Conservation (phyloP, 2,113 vertebrate species). For the Halichoeres trimaculatus region DNA sequence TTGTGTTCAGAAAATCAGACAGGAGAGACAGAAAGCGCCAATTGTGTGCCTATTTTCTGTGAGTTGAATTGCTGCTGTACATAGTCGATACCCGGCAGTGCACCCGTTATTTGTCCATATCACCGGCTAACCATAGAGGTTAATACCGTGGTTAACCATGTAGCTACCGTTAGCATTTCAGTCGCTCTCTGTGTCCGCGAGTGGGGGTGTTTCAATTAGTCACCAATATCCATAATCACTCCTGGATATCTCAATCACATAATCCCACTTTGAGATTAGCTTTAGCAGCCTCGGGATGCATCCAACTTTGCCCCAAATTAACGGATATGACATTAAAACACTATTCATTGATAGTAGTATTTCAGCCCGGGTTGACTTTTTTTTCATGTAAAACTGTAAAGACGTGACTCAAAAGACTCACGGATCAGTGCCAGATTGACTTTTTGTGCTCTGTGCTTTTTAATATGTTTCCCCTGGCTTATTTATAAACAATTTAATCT, state of each 20-base stretch:
- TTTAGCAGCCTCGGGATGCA: neutral
- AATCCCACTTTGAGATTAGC: neutral
- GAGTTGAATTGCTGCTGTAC: neutral
- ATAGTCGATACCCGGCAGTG: neutral
- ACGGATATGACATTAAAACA: conserved; percentile 11
- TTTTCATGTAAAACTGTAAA: neutral
- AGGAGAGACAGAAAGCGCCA: neutral
- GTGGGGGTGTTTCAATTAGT: conserved; percentile 52
- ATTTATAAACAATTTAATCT: no score
- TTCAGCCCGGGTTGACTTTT: conserved; percentile 6
- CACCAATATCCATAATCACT: conserved; percentile 19
- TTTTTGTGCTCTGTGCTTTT: neutral
- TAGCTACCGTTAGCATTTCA: conserved; percentile 67
- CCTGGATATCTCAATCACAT: conserved; percentile 9
- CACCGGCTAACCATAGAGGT: conserved; percentile 40
- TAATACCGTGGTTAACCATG: conserved; percentile 42
- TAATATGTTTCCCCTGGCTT: no score
- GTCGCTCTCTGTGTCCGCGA: conserved; percentile 22
- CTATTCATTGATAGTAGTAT: neutral
- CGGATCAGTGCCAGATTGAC: neutral
- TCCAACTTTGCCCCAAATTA: neutral
- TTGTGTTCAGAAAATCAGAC: neutral
- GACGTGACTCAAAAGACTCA: neutral
- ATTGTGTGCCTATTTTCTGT: neutral
- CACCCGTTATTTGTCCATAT: neutral